Evolutionary conservation across 2,113 vertebrate genomes (phyloP).

Genomic region (Macaca nemestrina): DNA sequence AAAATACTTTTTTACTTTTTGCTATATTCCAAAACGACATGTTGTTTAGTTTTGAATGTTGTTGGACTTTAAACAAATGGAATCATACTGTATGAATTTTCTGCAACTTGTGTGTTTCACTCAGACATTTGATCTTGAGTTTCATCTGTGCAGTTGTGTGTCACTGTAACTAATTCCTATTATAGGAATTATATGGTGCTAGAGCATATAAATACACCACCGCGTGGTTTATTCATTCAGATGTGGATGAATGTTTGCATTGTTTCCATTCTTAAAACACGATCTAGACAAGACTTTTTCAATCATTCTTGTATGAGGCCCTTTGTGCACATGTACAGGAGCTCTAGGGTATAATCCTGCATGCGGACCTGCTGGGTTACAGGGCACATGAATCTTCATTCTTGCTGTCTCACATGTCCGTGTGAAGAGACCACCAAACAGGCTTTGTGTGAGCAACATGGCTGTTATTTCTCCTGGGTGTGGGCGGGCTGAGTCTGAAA

Average conservation of each 20-base stretch:
- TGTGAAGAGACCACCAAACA: too few species aligned
- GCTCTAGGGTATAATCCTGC: too few species aligned
- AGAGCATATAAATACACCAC: fast-evolving
- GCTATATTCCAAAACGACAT: background rate
- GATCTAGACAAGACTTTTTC: background rate
- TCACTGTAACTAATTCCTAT: background rate
- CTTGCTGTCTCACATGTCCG: too few species aligned
- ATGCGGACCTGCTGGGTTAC: background rate
- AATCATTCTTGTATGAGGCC: background rate
- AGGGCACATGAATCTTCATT: background rate
- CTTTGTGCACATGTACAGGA: too few species aligned
- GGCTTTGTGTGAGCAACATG: too few species aligned
- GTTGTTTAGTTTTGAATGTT: background rate
- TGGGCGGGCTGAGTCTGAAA: too few species aligned
- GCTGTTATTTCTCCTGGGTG: too few species aligned
- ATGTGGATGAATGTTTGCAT: background rate
- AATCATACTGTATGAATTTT: background rate
- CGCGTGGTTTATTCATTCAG: background rate
- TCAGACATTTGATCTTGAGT: background rate
- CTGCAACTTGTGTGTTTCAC: background rate
- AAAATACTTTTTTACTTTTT: background rate
- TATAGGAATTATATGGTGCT: too few species aligned
- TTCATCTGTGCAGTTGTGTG: too few species aligned
- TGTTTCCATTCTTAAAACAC: background rate
- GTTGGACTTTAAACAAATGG: background rate